Evolutionary conservation across 1,140 invertebrate species (phyloP), one percentile per base, ranked within the genome.

Genomic region (honey bee (Apis mellifera)): DNA sequence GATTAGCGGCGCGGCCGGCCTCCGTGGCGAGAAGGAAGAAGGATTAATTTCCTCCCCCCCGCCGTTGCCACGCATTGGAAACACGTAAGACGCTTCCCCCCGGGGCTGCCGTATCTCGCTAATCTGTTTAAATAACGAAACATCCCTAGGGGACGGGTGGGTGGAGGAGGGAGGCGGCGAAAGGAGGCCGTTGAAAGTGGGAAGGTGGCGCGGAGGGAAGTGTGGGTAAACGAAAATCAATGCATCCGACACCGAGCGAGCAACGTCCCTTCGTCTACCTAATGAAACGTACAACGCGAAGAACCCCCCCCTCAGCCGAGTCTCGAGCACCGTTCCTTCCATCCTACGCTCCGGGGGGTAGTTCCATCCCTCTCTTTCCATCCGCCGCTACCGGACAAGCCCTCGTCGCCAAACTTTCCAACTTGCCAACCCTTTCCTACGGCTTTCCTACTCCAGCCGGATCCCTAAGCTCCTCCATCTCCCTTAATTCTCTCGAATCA

Each of bases 61-160:
- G 82, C 65, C 71, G 80, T 81, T 79, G 32, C 64, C 77, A 89
- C 90, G 89, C 89, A 92, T 92, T 89, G 90, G 90, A 92, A 93
- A 92, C 90, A 89, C 91, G 89, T 92, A 92, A 92, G 92, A 93
- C 89, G 90, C 88, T 89, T 88, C 90, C 90, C 89, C 86, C 78
- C 85, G 89, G 78, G 79, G 78, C 79, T 85, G 32, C 32, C 32
- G 32, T 42, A 91, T 90, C 91, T 92, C 90, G 92, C 91, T 92
- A 92, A 93, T 93, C 92, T 92, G 92, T 92, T 93, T 92, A 92
- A 93, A 93, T 92, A 93, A 93, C 91, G 92, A 93, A 93, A 93
- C 90, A 93, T 92, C 91, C 89, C 89, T 87, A 72, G 86, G 86
- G 90, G 77, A 68, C 13, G 60, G 52, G 2, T 32, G 32, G 32